Evolutionary conservation across 2,888 invertebrate species (phyloP).

Genomic region (Smittia aterrima): DNA sequence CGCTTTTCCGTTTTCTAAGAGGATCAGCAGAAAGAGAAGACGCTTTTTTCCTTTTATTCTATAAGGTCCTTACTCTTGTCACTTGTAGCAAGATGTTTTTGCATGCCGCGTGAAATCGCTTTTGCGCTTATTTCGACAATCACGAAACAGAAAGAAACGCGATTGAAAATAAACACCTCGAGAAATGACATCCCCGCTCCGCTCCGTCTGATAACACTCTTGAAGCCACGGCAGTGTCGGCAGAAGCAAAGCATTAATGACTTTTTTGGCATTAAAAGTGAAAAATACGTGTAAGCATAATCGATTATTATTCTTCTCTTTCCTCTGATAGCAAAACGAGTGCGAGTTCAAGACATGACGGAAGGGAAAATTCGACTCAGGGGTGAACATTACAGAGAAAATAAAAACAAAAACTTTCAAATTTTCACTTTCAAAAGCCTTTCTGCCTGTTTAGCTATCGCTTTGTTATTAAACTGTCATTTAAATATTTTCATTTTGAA

Average conservation of each 20-base stretch:
- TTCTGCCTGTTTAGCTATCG: background rate
- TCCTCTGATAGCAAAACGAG: background rate
- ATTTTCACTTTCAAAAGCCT: constrained; percentile 1
- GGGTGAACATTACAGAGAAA: no score
- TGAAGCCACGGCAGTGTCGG: background rate
- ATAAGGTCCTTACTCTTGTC: constrained; percentile 38
- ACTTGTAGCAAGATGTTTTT: constrained; percentile 37
- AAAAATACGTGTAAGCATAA: constrained; percentile 33
- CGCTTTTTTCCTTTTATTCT: constrained; percentile 6
- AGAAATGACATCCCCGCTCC: constrained; percentile 7
- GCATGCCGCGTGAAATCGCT: constrained; percentile 30
- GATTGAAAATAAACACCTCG: constrained; percentile 14
- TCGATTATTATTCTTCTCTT: constrained; percentile 29
- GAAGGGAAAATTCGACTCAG: constrained; percentile 20
- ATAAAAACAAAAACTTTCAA: background rate
- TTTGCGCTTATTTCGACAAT: background rate
- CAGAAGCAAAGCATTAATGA: constrained; percentile 19
- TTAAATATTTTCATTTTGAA: constrained; percentile 28
- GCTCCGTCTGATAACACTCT: background rate
- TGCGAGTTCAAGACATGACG: background rate
- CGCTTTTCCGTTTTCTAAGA: constrained; percentile 2
- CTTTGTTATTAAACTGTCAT: constrained; percentile 39
- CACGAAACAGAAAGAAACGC: background rate
- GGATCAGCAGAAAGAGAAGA: background rate
- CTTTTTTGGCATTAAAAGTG: constrained; percentile 26